Conservation (phyloP, 2,888 invertebrate species). For the Brachyptera risi region DNA sequence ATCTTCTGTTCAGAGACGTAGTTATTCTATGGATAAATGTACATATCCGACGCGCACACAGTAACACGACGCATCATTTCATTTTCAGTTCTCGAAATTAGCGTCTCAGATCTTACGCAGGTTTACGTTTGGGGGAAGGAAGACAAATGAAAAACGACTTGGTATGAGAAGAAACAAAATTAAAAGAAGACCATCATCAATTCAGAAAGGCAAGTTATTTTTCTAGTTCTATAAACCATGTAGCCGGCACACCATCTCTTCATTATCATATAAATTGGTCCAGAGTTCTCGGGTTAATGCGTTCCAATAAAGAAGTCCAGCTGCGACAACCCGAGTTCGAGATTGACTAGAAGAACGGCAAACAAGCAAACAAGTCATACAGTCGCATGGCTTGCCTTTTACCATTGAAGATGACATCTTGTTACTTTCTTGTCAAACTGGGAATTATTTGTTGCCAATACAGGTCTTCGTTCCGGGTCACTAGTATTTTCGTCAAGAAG, state of each 20-base stretch:
- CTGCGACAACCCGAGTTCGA: too few relatives aligned
- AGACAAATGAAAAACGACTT: constrained; percentile 3
- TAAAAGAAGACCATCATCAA: constrained; percentile 23
- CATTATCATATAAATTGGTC: constrained; percentile 32
- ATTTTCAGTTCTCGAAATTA: too few relatives aligned
- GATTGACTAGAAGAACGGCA: constrained; percentile 1
- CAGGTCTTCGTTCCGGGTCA: background rate
- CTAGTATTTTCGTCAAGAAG: constrained; percentile 25
- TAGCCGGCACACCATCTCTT: constrained; percentile 22
- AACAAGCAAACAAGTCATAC: background rate
- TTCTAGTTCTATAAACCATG: constrained; percentile 25
- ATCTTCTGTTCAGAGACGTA: too few relatives aligned
- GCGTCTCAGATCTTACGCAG: background rate
- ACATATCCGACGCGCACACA: too few relatives aligned
- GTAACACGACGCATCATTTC: too few relatives aligned
- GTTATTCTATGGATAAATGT: too few relatives aligned
- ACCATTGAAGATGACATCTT: background rate
- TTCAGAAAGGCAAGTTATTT: constrained; percentile 23
- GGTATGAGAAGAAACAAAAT: constrained; percentile 15
- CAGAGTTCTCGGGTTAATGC: constrained; percentile 26
- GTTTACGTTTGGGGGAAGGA: background rate
- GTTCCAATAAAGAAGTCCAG: constrained; percentile 25
- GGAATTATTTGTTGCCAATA: constrained; percentile 3
- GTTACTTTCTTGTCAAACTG: too few relatives aligned
- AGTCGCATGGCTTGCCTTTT: background rate